Percentiles rank a stretch among this genome's conserved stretches.
Conservation (phyloP, 2,113 vertebrate genomes). For the Lycaon pictus region DNA sequence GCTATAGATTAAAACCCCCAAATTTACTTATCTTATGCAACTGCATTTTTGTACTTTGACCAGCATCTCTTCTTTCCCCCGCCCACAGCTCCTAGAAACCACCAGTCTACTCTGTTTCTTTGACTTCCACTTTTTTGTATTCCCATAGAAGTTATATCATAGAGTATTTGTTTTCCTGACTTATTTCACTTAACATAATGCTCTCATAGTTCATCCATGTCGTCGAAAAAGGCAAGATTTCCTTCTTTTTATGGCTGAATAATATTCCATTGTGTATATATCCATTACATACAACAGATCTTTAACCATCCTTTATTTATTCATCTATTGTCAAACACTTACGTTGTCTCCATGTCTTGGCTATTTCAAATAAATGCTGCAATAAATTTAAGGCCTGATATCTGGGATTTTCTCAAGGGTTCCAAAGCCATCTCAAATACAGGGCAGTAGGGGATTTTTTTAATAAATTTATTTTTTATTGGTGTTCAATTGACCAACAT, state of each 20-base stretch:
- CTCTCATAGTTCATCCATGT: background rate
- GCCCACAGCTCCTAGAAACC: background rate
- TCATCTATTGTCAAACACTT: background rate
- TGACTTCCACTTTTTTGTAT: background rate
- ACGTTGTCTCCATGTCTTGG: background rate
- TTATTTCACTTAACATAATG: background rate
- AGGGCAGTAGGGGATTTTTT: background rate
- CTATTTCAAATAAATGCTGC: background rate
- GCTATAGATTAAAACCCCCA: background rate
- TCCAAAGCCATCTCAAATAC: constrained; percentile 1
- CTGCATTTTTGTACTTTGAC: background rate
- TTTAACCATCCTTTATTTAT: background rate
- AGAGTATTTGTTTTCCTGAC: background rate
- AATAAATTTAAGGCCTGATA: background rate
- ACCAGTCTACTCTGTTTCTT: background rate
- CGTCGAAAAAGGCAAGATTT: background rate
- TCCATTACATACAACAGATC: background rate
- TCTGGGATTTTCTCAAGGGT: background rate
- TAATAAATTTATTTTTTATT: no score
- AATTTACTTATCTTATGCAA: background rate
- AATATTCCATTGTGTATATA: background rate
- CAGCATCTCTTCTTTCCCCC: background rate
- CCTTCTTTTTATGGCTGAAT: background rate
- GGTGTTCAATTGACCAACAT: no score
- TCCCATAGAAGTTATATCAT: background rate